Base-by-base conservation (phyloP, 1,140 invertebrate species). In the Holotrichia oblita region DNA sequence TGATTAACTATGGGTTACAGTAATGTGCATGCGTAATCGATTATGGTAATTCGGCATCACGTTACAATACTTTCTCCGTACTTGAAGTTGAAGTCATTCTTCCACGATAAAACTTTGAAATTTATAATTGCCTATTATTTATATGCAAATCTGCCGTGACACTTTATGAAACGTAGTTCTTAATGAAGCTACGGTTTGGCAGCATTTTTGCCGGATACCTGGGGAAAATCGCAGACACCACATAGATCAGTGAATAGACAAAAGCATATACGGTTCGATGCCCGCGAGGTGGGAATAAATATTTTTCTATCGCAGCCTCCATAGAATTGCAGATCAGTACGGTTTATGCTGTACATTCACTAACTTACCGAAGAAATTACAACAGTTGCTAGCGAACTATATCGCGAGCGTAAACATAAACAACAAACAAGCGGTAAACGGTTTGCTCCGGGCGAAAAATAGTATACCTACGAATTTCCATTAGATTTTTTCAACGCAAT, bases 221-320 rank as follows among this genome's bases (percentile, higher is more conserved):
- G 59, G 59, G 59, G 17, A 20, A 20, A 61, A 61, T 61, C 59
- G 20, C 59, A 61, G 59, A 20, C 59, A 61, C n/a, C 17, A 20
- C 59, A 22, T 61, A 61, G 59, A 34, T 22, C 24, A 27, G 2
- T 69, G 22, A 69, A 69, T 74, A 55, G 69, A 78, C 72, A 78
- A 78, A 78, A 55, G 77, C 61, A 69, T 74, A 40, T 78, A 78
- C 77, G 77, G 77, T 78, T 78, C 69, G 77, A 78, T 78, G 72
- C 77, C 41, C 77, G 69, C 69, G 69, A 78, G 72, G 77, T 78
- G 77, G 77, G 77, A 78, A 78, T 78, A 69, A 73, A 74, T 73
- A 73, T 55, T 78, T 72, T 78, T 41, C 77, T 78, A 78, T 78
- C 72, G 44, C 77, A 78, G 69, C 77, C 73, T 78, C 77, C 69